phyloP scores from a whole-genome alignment of 2,113 vertebrate species.

The western clawed frog (Xenopus tropicalis) region DNA sequence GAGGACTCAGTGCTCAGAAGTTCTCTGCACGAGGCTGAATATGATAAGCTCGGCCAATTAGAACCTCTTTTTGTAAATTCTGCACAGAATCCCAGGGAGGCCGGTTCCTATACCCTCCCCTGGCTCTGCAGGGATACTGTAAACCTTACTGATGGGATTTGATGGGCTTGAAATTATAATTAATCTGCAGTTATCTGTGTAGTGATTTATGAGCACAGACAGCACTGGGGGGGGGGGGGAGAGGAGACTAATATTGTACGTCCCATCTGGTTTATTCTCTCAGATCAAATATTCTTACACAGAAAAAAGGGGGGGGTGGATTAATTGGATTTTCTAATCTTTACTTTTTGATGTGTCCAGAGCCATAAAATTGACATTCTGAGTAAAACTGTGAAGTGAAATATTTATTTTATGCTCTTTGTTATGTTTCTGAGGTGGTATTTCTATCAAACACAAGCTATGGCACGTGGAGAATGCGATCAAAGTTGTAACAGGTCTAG shows the following conservation, averaged over 20 bases:
- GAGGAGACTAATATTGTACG: conserved; percentile 35
- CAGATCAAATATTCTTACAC: conserved; percentile 48
- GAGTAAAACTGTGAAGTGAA: conserved; percentile 30
- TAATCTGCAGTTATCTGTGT: conserved; percentile 56
- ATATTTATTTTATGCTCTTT: too few species aligned
- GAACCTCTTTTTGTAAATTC: not conserved
- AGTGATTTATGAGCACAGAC: conserved; percentile 49
- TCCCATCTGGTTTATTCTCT: conserved; percentile 49
- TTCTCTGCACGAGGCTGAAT: too few species aligned
- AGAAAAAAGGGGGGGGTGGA: conserved; percentile 21
- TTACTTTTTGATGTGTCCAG: conserved; percentile 38
- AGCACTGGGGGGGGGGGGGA: conserved; percentile 37
- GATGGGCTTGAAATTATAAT: conserved; percentile 54
- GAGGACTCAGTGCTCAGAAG: too few species aligned
- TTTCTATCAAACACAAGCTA: too few species aligned
- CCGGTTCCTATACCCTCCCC: conserved; percentile 50
- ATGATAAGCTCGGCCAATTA: too few species aligned
- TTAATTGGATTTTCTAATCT: conserved; percentile 46
- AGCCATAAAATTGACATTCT: conserved; percentile 43
- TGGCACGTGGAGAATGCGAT: too few species aligned
- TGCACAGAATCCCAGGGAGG: conserved; percentile 28
- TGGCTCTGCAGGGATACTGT: conserved; percentile 46
- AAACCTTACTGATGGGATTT: conserved; percentile 54
- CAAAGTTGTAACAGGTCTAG: too few species aligned
- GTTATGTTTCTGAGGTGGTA: too few species aligned